Base-by-base conservation (phyloP, 2,113 vertebrate species). In the Trinectes maculatus region DNA sequence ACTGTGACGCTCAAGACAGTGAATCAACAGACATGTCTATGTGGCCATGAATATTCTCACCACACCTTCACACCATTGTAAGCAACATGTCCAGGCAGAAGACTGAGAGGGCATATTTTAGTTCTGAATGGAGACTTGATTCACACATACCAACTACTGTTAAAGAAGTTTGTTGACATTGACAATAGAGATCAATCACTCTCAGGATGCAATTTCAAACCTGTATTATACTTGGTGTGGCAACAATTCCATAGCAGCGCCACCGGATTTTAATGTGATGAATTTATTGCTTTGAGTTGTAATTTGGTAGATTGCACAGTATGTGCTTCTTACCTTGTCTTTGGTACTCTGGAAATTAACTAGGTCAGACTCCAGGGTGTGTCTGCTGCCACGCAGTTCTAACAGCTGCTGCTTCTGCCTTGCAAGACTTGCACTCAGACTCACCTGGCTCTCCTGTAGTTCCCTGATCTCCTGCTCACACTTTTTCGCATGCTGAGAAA, bases 331-430 rank as follows among this genome's bases (percentile, higher is more conserved):
- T 54, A 97, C 95, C 88, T 58, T 90, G 19, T 84, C 90, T 55
- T 94, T 96, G 63, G 68, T 85, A 3, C 93, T 87, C 77, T 84
- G 91, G 3, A 95, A 86, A 15, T 13, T 16, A 3, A 80, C 75
- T 0, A 83, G 3, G 0, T 92, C 83, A 0, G 22, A 26, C 0
- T 83, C 79, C 0, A 95, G 83, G 33, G 8, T 0, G 0, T 73
- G 57, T 0, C 5, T 21, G 26, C 77, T 83, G 0, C 42, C 10
- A 25, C 91, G 85, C 53, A 93, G 19, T 0, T 47, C 69, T 13
- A 22, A 13, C 69, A 98, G 28, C 1, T 77, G 37, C 4, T 88
- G 62, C 76, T 94, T 91, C 80, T 92, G 92, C 55, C 92, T 87
- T 3, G 1, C 3, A 3, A 95, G 71, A 15, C 43, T 8, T 21